phyloP scores from a whole-genome alignment of 2,113 vertebrate genomes.

The Albula goreensis region DNA sequence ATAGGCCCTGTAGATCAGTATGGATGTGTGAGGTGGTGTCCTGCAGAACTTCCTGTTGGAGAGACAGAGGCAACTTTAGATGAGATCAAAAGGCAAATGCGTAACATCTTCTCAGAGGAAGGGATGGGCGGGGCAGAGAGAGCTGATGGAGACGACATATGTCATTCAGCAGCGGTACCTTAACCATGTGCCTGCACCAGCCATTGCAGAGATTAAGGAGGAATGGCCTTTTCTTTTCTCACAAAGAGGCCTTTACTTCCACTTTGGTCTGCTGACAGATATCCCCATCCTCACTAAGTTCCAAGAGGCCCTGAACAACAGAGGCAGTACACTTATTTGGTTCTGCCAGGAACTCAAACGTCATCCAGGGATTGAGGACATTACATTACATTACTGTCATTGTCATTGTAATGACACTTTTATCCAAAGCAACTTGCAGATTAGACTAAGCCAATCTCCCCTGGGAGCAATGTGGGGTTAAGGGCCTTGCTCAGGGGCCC shows the following conservation, averaged over 20 bases:
- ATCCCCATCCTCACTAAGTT: slow-evolving; percentile 9
- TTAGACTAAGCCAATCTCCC: too few species aligned
- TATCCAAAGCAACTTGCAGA: too few species aligned
- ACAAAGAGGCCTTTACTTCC: slow-evolving; percentile 14
- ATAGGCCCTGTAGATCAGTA: slow-evolving; percentile 31
- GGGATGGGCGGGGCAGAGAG: slow-evolving; percentile 26
- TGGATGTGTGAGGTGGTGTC: slow-evolving; percentile 12
- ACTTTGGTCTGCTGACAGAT: slow-evolving; percentile 10
- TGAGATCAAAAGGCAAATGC: slow-evolving; percentile 21
- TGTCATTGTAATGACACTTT: too few species aligned
- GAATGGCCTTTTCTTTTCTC: slow-evolving; percentile 33
- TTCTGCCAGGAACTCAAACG: too few species aligned
- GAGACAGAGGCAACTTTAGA: background rate
- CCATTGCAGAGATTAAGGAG: background rate
- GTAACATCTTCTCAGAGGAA: slow-evolving; percentile 25
- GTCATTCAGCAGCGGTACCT: slow-evolving; percentile 17
- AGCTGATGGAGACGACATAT: slow-evolving; percentile 26
- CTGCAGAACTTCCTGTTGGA: too few species aligned
- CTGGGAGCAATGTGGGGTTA: too few species aligned
- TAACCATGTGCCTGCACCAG: background rate
- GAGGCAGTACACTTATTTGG: too few species aligned
- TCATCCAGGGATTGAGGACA: background rate
- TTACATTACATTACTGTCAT: too few species aligned
- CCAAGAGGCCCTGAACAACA: too few species aligned
- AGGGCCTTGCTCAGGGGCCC: too few species aligned